Base-by-base conservation (phyloP, 2,797 vertebrate species). In the Bryconaethiops microstoma region DNA sequence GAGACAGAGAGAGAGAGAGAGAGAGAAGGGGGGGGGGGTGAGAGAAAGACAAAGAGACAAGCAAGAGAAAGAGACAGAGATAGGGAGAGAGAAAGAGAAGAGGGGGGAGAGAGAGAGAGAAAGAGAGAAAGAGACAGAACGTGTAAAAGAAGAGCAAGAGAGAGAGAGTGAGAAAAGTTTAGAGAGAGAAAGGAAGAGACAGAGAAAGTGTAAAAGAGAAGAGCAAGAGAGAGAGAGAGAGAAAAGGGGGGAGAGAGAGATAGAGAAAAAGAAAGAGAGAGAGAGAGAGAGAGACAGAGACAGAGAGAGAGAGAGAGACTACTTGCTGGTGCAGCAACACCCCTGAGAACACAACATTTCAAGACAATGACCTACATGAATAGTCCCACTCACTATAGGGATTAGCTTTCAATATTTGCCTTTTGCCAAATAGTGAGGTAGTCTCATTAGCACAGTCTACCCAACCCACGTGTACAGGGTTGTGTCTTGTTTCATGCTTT, bases 351-450 rank as follows among this genome's bases (percentile, higher is more conserved):
- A 5, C 68, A 48, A 14, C 42, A 13, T 60, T 78, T 78, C 29
- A 48, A 72, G 42, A 52, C 55, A 45, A 55, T 74, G 1, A 60
- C 40, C 25, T 60, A 50, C 21, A 71, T 29, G 0, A 17, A 12
- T 35, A 57, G 12, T 55, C 45, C 55, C 19, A 59, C 52, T 45
- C 57, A 74, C 71, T 65, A 62, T 40, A 64, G 12, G 29, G 55
- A 50, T 48, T 80, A 68, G 55, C 40, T 75, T 69, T 75, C 48
- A 71, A 42, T 29, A 42, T 70, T 68, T 59, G 23, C 23, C 50
- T 40, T 48, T 55, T 76, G 45, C 35, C 29, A 81, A 62, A 71
- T 40, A 59, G 35, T 40, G 42, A 62, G 55, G 19, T 14, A 69
- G 63, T 50, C 59, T 77, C 39, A 65, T 72, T 55, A 73, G 59